Evolutionary conservation across 2,113 vertebrate genomes (phyloP), one percentile per base, ranked within the genome.

Genomic region (Asarcornis scutulata): DNA sequence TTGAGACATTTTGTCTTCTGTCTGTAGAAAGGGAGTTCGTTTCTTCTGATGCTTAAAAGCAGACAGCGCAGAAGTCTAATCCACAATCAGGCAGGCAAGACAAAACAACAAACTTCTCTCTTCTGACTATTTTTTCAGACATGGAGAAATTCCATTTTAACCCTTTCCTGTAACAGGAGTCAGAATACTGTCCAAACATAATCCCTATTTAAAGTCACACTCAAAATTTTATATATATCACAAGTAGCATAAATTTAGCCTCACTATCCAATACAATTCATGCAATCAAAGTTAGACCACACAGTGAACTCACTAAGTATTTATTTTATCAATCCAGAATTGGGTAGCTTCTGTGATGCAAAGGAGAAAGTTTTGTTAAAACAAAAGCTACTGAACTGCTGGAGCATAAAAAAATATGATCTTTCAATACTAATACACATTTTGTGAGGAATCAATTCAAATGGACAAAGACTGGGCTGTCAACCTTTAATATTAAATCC

Each of bases 61-160:
- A 86, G 64, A 79, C 66, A 89, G 75, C 63, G 36, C 62, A 89
- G 29, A 69, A 84, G 56, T 46, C 71, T 83, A 87, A 89, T 85
- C 50, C 55, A 85, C 75, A 91, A 69, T 46, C 78, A 89, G 78
- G 67, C 71, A 91, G 77, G 25, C 17, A 0, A 94, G 87, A 87
- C 91, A 95, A 96, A 97, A 91, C 63, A 93, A 89, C 66, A 68
- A 91, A 86, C 81, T 90, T 4, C 26, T 40, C 66, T 67, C 74
- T 93, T 86, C 91, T 92, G 71, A 84, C 78, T 69, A 73, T 63
- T 79, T 94, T 91, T 92, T 95, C 93, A 96, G 89, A 95, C 94
- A 59, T 88, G 71, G 55, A 92, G 58, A 76, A 89, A 94, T 76
- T 91, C 44, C 40, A 79, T 92, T 87, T 95, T 95, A 94, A 95